Evolutionary conservation across 1,140 invertebrate genomes (phyloP).

Genomic region (Pissodes strobi): DNA sequence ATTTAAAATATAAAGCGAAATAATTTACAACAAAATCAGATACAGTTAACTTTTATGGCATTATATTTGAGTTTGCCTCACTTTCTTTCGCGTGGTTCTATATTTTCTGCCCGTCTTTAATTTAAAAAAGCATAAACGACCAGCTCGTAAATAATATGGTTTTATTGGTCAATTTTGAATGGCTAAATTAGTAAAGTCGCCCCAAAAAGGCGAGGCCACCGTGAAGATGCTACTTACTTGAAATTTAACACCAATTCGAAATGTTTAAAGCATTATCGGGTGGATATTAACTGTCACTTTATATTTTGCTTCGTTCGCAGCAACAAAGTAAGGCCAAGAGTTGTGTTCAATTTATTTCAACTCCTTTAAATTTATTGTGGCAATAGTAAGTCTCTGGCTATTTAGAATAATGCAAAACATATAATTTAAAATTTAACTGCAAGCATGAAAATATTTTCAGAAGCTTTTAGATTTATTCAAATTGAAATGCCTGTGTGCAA

Average conservation of each 20-base stretch:
- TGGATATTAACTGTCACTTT: background rate
- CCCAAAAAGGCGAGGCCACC: slow-evolving; percentile 6
- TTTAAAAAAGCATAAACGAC: slow-evolving; percentile 15
- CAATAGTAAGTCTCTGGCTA: no score
- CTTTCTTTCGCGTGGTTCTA: slow-evolving; percentile 12
- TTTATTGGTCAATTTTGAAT: slow-evolving; percentile 14
- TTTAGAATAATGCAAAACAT: no score
- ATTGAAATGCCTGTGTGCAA: no score
- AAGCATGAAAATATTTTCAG: no score
- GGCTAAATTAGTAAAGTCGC: slow-evolving; percentile 2
- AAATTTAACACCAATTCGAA: slow-evolving; percentile 7
- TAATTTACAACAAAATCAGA: slow-evolving; percentile 9
- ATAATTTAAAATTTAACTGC: no score
- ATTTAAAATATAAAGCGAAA: slow-evolving; percentile 11
- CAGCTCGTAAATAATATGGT: slow-evolving; percentile 16
- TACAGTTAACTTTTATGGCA: slow-evolving; percentile 15
- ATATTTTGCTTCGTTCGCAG: background rate
- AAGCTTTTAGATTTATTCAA: no score
- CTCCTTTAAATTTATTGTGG: no score
- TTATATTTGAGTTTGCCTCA: slow-evolving; percentile 13
- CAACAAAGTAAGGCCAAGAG: background rate
- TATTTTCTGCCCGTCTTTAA: slow-evolving; percentile 6
- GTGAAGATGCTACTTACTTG: slow-evolving; percentile 1
- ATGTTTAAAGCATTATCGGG: background rate
- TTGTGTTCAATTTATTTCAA: no score